Evolutionary conservation across 2,888 invertebrate species (phyloP), one percentile per base, ranked within the genome.

Genomic region (Mantis religiosa): DNA sequence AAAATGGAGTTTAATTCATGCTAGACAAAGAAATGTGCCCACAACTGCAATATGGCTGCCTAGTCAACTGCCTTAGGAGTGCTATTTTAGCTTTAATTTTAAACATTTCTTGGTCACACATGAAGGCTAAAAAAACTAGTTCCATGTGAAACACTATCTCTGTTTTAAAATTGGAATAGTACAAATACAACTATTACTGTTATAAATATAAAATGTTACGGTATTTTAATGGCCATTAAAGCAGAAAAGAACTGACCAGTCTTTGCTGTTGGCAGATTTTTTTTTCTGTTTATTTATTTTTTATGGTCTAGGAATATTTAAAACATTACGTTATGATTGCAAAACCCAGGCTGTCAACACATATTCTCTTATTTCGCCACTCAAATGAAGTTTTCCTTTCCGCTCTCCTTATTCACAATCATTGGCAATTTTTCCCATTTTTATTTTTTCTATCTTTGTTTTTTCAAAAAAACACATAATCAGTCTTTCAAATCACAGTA

Each of bases 401-500:
- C 47, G 81, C 85, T 71, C 85, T 88, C 82, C 20, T 41, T 41
- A 34, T 84, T 88, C 82, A 84, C 71, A 84, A 88, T 84, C 82
- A 82, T 85, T 83, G 81, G 81, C 34, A 87, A 84, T 82, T 85
- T 88, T 88, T 83, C 28, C 88, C 54, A 88, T 87, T 84, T 88
- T 88, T 87, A 34, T 41, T 30, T 82, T 87, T 85, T 85, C 82
- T 85, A 47, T 88, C 30, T 88, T 84, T 88, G 71, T 88, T 88
- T 88, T 85, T 85, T 85, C 85, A 90, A 89, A 91, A 89, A 90
- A 91, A 91, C 91, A 91, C 89, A 93, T 93, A 93, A 93, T 94
- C 94, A 94, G 94, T 94, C 94, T 94, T 94, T 92, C 93, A 93
- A 94, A 94, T 94, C 94, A 94, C 94, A 94, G 94, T 93, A 93